phyloP scores from a whole-genome alignment of 2,797 vertebrate genomes.

The Champsocephalus gunnari region DNA sequence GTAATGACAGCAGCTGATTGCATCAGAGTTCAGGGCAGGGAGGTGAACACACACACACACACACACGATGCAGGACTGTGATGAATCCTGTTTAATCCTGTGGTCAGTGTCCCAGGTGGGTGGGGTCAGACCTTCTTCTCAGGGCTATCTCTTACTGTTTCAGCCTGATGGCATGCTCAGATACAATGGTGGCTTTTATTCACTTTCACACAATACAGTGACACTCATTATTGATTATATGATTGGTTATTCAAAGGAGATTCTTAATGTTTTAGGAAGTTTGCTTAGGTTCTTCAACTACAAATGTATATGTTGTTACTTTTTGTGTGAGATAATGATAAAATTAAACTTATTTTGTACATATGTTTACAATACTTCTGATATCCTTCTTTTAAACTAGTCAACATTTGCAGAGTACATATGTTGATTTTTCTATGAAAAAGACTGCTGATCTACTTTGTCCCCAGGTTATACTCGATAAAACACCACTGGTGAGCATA shows the following conservation, averaged over 20 bases:
- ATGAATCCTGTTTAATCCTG: conserved; percentile 69
- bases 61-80: conserved; percentile 42
- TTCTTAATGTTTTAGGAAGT: too few species aligned
- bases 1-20: conserved; percentile 70
- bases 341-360: too few species aligned
- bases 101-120: conserved; percentile 63
- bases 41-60: conserved; percentile 40
- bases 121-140: conserved; percentile 74
- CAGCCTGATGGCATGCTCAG: conserved; percentile 30
- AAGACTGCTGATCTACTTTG: too few species aligned
- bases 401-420: too few species aligned
- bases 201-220: conserved; percentile 16
- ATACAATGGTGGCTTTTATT: conserved; percentile 69
- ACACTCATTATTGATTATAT: too few species aligned
- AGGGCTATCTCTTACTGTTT: conserved; percentile 78
- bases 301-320: background rate
- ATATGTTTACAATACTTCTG: too few species aligned
- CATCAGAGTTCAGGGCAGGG: conserved; percentile 43
- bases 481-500: too few species aligned
- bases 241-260: too few species aligned
- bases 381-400: too few species aligned
- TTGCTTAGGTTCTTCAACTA: too few species aligned
- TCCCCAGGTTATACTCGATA: too few species aligned
- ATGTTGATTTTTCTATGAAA: too few species aligned
- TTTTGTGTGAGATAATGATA: background rate